phyloP scores from a whole-genome alignment of 2,888 invertebrate species.

The Napeogenes sylphis region DNA sequence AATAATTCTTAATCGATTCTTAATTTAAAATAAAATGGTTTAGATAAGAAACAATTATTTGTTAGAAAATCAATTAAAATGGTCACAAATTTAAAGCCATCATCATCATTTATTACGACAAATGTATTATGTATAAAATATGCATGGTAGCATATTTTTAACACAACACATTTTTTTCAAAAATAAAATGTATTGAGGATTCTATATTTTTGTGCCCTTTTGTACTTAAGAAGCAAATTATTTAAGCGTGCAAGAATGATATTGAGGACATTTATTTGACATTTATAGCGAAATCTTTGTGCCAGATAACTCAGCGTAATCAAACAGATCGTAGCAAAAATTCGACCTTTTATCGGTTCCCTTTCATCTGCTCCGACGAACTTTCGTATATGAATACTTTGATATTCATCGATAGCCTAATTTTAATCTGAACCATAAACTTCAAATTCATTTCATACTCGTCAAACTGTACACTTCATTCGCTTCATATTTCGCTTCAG shows the following conservation, averaged over 20 bases:
- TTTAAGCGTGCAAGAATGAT: slow-evolving; percentile 3
- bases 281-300: slow-evolving; percentile 4
- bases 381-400: slow-evolving; percentile 1
- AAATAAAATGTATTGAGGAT: no score
- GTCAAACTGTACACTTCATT: background rate
- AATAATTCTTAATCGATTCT: no score
- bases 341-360: background rate
- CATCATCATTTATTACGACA: no score
- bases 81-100: no score
- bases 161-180: no score
- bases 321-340: slow-evolving; percentile 2
- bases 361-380: slow-evolving; percentile 1
- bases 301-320: slow-evolving; percentile 1
- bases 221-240: background rate
- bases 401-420: slow-evolving; percentile 1
- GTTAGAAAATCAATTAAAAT: no score
- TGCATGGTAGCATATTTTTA: no score
- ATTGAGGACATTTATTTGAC: slow-evolving; percentile 3
- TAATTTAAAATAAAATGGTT: no score
- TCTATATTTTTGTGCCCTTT: background rate
- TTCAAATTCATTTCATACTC: background rate
- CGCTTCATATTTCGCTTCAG: no score
- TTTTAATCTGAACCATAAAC: background rate
- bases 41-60: no score
- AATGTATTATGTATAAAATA: no score